phyloP scores from a whole-genome alignment of 2,888 invertebrate genomes.

The Ochropacha duplaris region DNA sequence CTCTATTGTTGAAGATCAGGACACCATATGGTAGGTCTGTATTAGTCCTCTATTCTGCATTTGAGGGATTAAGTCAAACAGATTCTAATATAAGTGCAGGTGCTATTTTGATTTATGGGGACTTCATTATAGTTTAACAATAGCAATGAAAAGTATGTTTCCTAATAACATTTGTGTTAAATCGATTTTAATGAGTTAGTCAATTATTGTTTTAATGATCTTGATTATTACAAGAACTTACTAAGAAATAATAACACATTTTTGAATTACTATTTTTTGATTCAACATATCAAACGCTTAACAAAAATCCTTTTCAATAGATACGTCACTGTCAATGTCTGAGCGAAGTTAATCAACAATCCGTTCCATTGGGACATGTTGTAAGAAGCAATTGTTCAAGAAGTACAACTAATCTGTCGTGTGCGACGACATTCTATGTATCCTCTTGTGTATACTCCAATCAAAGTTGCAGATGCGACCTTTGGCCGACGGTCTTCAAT shows the following conservation, averaged over 20 bases:
- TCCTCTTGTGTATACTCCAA: slow-evolving; percentile 48
- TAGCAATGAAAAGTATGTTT: slow-evolving; percentile 1
- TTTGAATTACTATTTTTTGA: neutral
- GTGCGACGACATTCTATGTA: slow-evolving; percentile 18
- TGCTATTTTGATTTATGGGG: slow-evolving; percentile 45
- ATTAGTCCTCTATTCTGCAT: slow-evolving; percentile 57
- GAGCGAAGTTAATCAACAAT: slow-evolving; percentile 23
- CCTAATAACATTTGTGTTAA: slow-evolving; percentile 11
- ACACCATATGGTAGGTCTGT: slow-evolving; percentile 72
- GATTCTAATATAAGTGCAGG: slow-evolving; percentile 70
- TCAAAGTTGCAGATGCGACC: slow-evolving; percentile 80
- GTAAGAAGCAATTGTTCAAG: slow-evolving; percentile 30
- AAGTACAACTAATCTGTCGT: slow-evolving; percentile 62
- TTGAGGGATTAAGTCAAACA: slow-evolving; percentile 64
- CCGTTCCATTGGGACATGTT: slow-evolving; percentile 33
- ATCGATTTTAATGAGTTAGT: neutral
- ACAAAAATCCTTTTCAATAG: slow-evolving; percentile 6
- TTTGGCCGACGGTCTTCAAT: slow-evolving; percentile 47
- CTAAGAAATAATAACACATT: too few species aligned
- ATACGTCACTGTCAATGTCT: slow-evolving; percentile 45
- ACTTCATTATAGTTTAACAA: slow-evolving; percentile 25
- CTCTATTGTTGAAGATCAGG: slow-evolving; percentile 58
- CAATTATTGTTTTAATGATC: too few species aligned
- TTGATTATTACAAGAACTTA: too few species aligned
- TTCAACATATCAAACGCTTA: neutral